A percentile compares a stretch with the other conserved stretches of the same genome.
phyloP scores from a whole-genome alignment of 2,797 vertebrate species.

The Acanthurus lineatus region DNA sequence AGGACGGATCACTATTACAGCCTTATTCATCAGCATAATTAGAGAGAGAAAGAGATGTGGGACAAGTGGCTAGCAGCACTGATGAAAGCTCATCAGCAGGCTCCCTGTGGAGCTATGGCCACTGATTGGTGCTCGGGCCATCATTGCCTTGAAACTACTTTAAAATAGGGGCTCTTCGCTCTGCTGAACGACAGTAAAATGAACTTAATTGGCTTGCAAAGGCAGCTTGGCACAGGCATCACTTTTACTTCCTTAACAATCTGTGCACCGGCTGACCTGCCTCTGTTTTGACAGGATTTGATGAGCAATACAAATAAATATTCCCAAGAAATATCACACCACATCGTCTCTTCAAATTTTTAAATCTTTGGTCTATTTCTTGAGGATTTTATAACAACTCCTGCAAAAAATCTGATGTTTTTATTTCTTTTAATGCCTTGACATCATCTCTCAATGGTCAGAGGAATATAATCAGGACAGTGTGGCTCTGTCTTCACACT shows the following conservation, averaged over 20 bases:
- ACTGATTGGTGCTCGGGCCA: conserved; percentile 73
- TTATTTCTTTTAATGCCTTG: neutral
- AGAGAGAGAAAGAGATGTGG: conserved; percentile 69
- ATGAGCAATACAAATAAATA: conserved; percentile 33
- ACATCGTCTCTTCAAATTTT: neutral
- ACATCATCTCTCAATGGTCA: neutral
- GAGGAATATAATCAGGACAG: neutral
- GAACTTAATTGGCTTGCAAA: conserved; percentile 68
- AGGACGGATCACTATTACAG: conserved; percentile 68
- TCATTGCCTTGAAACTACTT: conserved; percentile 71
- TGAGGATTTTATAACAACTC: neutral
- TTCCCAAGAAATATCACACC: neutral
- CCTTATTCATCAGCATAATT: conserved; percentile 81
- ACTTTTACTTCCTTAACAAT: conserved; percentile 61
- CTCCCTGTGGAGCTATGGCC: conserved; percentile 70
- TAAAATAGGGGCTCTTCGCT: conserved; percentile 60
- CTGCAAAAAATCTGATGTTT: neutral
- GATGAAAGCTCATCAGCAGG: conserved; percentile 80
- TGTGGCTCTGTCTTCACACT: neutral
- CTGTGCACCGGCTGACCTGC: conserved; percentile 29
- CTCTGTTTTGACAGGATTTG: neutral
- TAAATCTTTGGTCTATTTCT: neutral
- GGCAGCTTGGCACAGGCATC: conserved; percentile 34
- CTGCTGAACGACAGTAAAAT: conserved; percentile 68
- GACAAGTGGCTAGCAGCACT: conserved; percentile 77